Conservation (phyloP, 2,888 invertebrate species). For the Ochropacha duplaris region DNA sequence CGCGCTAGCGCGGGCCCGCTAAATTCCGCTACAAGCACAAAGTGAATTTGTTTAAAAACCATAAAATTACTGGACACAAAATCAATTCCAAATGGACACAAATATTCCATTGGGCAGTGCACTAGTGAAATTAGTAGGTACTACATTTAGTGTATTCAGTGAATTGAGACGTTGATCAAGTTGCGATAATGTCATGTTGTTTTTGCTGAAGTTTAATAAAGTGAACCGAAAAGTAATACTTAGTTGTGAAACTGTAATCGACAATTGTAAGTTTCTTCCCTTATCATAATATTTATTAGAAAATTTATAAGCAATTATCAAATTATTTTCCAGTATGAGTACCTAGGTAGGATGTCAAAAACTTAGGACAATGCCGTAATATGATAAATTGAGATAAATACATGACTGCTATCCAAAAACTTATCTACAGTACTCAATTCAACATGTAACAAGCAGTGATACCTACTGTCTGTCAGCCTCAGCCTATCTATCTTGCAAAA, state of each 20-base stretch:
- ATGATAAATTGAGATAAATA: neutral
- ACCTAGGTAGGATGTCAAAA: neutral
- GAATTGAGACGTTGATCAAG: constrained; percentile 59
- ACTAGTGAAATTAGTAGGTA: constrained; percentile 39
- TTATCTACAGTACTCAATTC: neutral
- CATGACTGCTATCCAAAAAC: neutral
- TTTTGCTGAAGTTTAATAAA: neutral
- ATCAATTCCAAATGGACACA: constrained; percentile 27
- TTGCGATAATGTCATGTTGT: constrained; percentile 59
- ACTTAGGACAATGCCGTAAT: neutral
- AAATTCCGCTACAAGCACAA: constrained; percentile 52
- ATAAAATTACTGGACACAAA: constrained; percentile 36
- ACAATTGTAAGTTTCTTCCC: neutral
- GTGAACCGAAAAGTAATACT: too few species aligned
- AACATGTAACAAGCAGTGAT: neutral
- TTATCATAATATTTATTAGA: neutral
- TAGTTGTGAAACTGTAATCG: too few species aligned
- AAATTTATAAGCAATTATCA: neutral
- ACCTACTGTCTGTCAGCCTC: constrained; percentile 5
- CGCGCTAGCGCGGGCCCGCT: constrained; percentile 34
- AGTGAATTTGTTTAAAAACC: constrained; percentile 59
- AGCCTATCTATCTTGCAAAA: neutral
- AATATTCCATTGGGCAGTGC: constrained; percentile 46
- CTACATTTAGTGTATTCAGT: constrained; percentile 45
- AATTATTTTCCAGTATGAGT: neutral